phyloP scores from a whole-genome alignment of 1,140 invertebrate species.

The Drosophila melanica region DNA sequence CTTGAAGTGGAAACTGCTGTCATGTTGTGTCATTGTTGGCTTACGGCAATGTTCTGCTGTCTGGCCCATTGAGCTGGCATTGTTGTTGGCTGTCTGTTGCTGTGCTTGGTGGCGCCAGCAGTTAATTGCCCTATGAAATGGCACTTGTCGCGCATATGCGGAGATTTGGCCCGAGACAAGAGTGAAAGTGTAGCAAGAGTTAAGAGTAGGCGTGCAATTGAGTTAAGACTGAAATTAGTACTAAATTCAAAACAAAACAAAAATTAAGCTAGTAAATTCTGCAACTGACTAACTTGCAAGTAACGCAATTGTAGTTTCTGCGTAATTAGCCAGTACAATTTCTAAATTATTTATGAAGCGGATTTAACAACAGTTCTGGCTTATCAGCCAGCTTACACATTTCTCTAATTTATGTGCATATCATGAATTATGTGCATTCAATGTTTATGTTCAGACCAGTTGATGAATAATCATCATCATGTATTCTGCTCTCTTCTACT shows the following conservation, averaged over 20 bases:
- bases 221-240: constrained; percentile 11
- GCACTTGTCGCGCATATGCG: constrained; percentile 37
- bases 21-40: constrained; percentile 76
- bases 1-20: constrained; percentile 59
- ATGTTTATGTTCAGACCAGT: constrained; percentile 14
- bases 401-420: constrained; percentile 67
- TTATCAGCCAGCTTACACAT: constrained; percentile 53
- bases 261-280: background rate
- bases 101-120: constrained; percentile 69
- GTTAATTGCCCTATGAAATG: constrained; percentile 68
- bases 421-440: background rate
- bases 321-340: constrained; percentile 17
- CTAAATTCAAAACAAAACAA: background rate
- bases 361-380: constrained; percentile 1
- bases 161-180: background rate
- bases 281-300: constrained; percentile 19
- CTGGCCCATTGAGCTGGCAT: constrained; percentile 46
- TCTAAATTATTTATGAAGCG: constrained; percentile 27
- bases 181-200: constrained; percentile 64
- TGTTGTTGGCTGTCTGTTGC: constrained; percentile 37
- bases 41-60: constrained; percentile 31
- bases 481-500: constrained; percentile 26
- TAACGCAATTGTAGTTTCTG: constrained; percentile 6
- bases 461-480: constrained; percentile 66
- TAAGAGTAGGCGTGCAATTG: constrained; percentile 25